Percentiles rank a stretch among this genome's conserved stretches.
Conservation (phyloP, 2,888 invertebrate genomes). For the Mamestra brassicae region DNA sequence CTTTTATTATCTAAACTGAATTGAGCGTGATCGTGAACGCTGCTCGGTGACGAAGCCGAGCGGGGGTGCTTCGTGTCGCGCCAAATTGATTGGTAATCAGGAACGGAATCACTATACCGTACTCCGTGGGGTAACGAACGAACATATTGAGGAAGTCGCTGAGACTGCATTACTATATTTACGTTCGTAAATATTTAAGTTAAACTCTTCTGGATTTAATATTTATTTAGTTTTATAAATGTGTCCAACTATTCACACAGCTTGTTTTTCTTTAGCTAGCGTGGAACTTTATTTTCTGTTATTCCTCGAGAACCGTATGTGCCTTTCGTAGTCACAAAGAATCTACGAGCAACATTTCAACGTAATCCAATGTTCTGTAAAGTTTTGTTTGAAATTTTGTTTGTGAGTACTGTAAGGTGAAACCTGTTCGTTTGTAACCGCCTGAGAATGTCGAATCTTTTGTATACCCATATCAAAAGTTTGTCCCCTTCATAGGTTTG, state of each 20-base stretch:
- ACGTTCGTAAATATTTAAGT: not conserved
- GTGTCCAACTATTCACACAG: slow-evolving; percentile 1
- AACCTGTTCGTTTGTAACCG: slow-evolving; percentile 26
- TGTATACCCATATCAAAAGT: slow-evolving; percentile 25
- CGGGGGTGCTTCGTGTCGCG: slow-evolving; percentile 51
- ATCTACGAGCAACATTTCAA: slow-evolving; percentile 53
- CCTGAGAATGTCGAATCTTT: slow-evolving; percentile 44
- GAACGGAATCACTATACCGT: slow-evolving; percentile 56
- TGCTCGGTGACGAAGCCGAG: slow-evolving; percentile 51
- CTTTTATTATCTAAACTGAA: slow-evolving; percentile 66
- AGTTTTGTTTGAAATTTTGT: slow-evolving; percentile 35
- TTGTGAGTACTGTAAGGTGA: slow-evolving; percentile 26
- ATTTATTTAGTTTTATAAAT: slow-evolving; percentile 11
- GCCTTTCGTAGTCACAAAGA: slow-evolving; percentile 61
- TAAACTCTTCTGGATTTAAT: slow-evolving; percentile 3
- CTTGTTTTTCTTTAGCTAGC: slow-evolving; percentile 26
- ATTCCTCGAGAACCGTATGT: slow-evolving; percentile 39
- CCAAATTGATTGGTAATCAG: slow-evolving; percentile 68
- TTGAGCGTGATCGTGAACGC: slow-evolving; percentile 60
- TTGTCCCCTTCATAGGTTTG: not conserved
- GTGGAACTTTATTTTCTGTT: slow-evolving; percentile 29
- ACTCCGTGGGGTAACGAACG: slow-evolving; percentile 48
- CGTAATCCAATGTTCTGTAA: slow-evolving; percentile 50
- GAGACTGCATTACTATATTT: slow-evolving; percentile 18
- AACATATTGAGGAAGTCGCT: slow-evolving; percentile 40